Base-by-base conservation (phyloP, 2,113 vertebrate species). In the Hiodon tergisus region DNA sequence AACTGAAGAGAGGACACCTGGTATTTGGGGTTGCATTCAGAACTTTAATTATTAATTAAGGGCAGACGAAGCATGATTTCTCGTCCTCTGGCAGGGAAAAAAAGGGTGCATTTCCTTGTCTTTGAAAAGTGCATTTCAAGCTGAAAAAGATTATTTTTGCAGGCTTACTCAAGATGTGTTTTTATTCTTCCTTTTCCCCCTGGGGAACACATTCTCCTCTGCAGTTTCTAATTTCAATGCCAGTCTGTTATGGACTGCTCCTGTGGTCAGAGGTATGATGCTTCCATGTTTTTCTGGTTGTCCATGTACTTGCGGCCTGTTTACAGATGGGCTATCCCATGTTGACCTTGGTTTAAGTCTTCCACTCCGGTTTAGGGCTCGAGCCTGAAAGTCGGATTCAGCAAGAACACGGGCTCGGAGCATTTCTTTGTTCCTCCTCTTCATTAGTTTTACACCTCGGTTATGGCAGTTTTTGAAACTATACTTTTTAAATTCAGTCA, bases 271-370 rank as follows among this genome's bases (percentile, higher is more conserved):
- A 69, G 51, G 47, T 52, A 74, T 71, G 60, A 59, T 76, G 81
- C 80, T 78, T 71, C 76, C 71, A 67, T 67, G 61, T 82, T 67
- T 69, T 76, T 31, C 51, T 70, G 76, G 71, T 76, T 67, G 73
- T 77, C 73, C 76, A 69, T 76, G 74, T 69, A 55, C 71, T 74
- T 78, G 78, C 76, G 76, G 71, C 80, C 76, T 82, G 76, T 80
- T 82, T 82, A 73, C 81, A 76, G 76, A 79, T 77, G 75, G 80
- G 77, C 77, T 74, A 69, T 71, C 58, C 73, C 65, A 75, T 77
- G 72, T 81, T 79, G 69, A 80, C 74, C 76, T 76, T 80, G 71
- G 76, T 79, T 82, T 71, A 31, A 31, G 31, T 31, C 70, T 71
- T 72, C 69, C 72, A 73, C 54, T 6, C 69, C 67, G 75, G 72